These are phyloP conservation scores for Hemiprocne comata DNA, from an alignment of 2,113 vertebrate genomes.

Conservation along the genomic window DNA sequence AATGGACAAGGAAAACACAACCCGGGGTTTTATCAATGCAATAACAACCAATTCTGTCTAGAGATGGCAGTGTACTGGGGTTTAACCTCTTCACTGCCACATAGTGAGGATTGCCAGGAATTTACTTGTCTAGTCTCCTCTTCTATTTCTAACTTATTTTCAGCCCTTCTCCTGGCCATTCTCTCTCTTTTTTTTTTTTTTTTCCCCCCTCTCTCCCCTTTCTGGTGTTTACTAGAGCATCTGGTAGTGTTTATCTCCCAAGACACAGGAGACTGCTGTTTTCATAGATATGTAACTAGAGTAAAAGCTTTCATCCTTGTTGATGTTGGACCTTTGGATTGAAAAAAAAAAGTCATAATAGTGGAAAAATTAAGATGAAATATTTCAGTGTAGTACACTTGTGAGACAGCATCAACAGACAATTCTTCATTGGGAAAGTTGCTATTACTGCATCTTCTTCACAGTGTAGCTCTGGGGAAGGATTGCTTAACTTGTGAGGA, in stretches of 20 bases:
- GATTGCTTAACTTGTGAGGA: not conserved
- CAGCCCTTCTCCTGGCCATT: not conserved
- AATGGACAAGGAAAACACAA: conserved; percentile 63
- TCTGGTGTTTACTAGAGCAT: conserved; percentile 47
- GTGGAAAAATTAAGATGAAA: conserved; percentile 40
- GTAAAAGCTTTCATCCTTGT: conserved; percentile 53
- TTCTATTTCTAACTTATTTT: not conserved
- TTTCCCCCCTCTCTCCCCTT: not conserved
- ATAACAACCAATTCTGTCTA: conserved; percentile 36
- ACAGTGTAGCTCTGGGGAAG: not conserved
- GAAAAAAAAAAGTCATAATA: conserved; percentile 35
- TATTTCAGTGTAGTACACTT: not conserved
- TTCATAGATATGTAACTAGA: conserved; percentile 53
- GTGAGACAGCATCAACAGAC: not conserved
- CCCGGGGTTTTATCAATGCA: conserved; percentile 45
- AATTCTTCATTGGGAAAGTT: not conserved
- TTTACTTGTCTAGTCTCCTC: not conserved
- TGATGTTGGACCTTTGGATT: conserved; percentile 39
- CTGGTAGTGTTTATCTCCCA: conserved; percentile 59
- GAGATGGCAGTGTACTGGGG: conserved; percentile 28
- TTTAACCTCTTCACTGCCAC: conserved; percentile 61
- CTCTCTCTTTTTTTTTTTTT: not conserved
- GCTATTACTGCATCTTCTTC: not conserved
- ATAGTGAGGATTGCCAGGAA: not conserved
- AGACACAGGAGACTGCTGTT: conserved; percentile 41